Base-by-base conservation (phyloP, 2,113 vertebrate genomes). In the Hippocampus mohnikei region DNA sequence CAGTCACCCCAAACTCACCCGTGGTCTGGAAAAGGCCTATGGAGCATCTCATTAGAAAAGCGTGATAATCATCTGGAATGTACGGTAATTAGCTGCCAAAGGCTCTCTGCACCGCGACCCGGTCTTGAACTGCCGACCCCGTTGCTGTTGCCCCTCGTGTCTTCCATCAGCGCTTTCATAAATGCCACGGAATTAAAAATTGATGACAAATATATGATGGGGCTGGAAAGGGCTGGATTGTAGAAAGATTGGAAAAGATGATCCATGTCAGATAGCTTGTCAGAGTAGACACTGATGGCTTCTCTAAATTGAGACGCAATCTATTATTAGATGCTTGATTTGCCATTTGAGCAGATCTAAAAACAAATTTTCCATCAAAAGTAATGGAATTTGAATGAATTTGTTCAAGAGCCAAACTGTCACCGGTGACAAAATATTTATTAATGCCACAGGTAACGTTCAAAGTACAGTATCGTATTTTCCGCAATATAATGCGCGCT, bases 51-150 rank as follows among this genome's bases (percentile, higher is more conserved):
- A 80, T 83, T 82, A 73, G 60, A 79, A 75, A 77, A 69, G 25
- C 42, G 66, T 73, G 67, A 89, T 82, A 75, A 81, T 75, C 77
- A 85, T 86, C 81, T 82, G 81, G 80, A 84, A 85, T 84, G 76
- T 64, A 58, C 13, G 27, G 71, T 80, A 82, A 87, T 90, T 82
- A 78, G 73, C 56, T 61, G 77, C 46, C 66, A 42, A 21, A 61
- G 71, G 71, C 71, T 67, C 46, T 71, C 48, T 46, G 23, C 40
- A 63, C 48, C 66, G 33, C 81, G 71, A 72, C 73, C 70, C 44
- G 62, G 41, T 75, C 71, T 58, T 81, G 73, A 83, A 73, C 77
- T 65, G 41, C 27, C 8, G 60, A 40, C 10, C 53, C 12, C 67
- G 59, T 71, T 25, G 25, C 61, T 75, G 16, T 48, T 74, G 29